A percentile compares a stretch with the other conserved stretches of the same genome.
phyloP scores from a whole-genome alignment of 2,888 invertebrate species.

The Epinotia ramella region DNA sequence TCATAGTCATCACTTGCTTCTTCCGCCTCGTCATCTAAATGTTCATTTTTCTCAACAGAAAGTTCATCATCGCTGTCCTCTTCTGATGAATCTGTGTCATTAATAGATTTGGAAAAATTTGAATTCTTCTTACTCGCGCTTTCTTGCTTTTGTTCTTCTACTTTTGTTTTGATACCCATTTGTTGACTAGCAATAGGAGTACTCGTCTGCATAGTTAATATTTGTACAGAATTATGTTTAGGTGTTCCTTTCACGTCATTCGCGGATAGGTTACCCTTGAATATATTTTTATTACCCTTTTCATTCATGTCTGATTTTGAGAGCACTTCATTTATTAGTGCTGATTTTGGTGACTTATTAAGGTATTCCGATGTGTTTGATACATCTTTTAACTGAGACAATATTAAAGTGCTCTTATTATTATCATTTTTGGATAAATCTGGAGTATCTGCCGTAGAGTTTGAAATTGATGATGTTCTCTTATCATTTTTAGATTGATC shows the following conservation, averaged over 20 bases:
- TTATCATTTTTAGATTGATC: conserved; percentile 20
- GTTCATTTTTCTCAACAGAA: conserved; percentile 54
- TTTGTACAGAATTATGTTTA: conserved; percentile 18
- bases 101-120: conserved; percentile 49
- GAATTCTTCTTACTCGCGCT: conserved; percentile 43
- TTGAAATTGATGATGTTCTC: conserved; percentile 49
- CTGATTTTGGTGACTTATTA: conserved; percentile 28
- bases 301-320: conserved; percentile 26
- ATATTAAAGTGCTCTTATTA: conserved; percentile 40
- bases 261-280: conserved; percentile 30
- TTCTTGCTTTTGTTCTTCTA: conserved; percentile 46
- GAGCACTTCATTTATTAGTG: conserved; percentile 10
- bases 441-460: conserved; percentile 10
- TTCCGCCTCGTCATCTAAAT: conserved; percentile 71
- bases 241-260: conserved; percentile 38
- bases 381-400: conserved; percentile 39
- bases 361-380: conserved; percentile 26
- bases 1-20: conserved; percentile 76
- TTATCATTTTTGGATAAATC: conserved; percentile 14
- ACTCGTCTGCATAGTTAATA: conserved; percentile 42
- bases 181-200: conserved; percentile 33
- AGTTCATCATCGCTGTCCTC: conserved; percentile 33
- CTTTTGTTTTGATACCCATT: conserved; percentile 7
- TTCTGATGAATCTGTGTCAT: conserved; percentile 47
- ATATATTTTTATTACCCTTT: not conserved